A percentile compares a stretch with the other conserved stretches of the same genome.
These are phyloP conservation scores for Enteromius radiatus DNA, from an alignment of 2,797 vertebrate species.

Conservation along the genomic window DNA sequence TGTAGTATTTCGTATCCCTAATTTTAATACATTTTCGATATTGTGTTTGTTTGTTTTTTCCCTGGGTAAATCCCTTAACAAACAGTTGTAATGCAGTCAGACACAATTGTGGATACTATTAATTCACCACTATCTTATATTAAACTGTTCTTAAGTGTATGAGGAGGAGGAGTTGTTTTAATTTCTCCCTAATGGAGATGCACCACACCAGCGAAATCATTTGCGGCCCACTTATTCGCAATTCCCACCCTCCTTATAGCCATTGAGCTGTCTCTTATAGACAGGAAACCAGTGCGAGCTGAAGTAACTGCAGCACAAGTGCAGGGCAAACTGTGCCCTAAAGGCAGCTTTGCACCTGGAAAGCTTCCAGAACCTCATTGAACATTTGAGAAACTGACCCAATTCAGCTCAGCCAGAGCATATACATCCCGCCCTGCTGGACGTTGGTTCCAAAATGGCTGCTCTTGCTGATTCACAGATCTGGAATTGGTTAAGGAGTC, in stretches of 20 bases:
- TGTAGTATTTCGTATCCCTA: neutral
- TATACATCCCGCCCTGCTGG: constrained; percentile 43
- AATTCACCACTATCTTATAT: neutral
- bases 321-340: constrained; percentile 30
- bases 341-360: constrained; percentile 48
- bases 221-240: constrained; percentile 29
- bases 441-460: constrained; percentile 49
- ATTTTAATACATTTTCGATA: neutral
- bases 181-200: constrained; percentile 19
- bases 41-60: neutral
- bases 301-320: constrained; percentile 42
- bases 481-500: constrained; percentile 53
- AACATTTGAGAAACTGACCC: constrained; percentile 56
- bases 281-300: constrained; percentile 38
- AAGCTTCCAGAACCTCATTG: constrained; percentile 52
- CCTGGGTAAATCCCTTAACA: neutral
- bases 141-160: neutral
- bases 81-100: neutral
- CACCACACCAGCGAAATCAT: constrained; percentile 10
- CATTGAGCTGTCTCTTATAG: constrained; percentile 38
- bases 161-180: constrained; percentile 6
- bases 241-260: constrained; percentile 40
- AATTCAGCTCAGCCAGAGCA: constrained; percentile 44
- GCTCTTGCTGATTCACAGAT: constrained; percentile 51
- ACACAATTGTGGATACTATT: neutral